These are phyloP conservation scores for Zapus hudsonius DNA, from an alignment of 2,113 vertebrate species.

Conservation along the genomic window DNA sequence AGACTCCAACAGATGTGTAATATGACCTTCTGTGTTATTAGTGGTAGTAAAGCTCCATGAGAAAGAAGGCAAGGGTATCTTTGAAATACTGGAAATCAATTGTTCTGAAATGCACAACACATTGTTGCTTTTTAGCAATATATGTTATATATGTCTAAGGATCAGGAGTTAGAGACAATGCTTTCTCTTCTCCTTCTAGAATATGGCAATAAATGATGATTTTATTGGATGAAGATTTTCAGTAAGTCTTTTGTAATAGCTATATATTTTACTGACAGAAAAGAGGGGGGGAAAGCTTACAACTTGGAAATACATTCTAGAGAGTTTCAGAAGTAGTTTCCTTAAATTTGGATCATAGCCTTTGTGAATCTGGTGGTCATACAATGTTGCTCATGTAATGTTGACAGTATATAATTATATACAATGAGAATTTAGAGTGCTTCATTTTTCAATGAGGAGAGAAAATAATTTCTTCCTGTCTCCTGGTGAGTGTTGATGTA, in stretches of 20 bases:
- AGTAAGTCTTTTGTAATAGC: not conserved
- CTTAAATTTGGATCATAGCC: not conserved
- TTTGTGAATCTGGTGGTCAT: not conserved
- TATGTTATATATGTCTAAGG: not conserved
- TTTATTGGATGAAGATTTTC: not conserved
- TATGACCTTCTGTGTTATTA: not conserved
- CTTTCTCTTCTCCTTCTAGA: not conserved
- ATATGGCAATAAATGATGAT: not conserved
- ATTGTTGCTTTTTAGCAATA: not conserved
- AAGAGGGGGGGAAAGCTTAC: not conserved
- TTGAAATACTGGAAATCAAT: not conserved
- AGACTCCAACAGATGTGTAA: not conserved
- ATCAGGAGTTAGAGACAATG: not conserved
- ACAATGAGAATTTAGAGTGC: not conserved
- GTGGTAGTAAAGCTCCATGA: not conserved
- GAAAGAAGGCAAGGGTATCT: not conserved
- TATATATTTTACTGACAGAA: not conserved
- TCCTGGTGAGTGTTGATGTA: not conserved
- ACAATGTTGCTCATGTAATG: not conserved
- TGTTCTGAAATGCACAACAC: not conserved
- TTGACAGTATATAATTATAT: not conserved
- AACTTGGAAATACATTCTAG: not conserved
- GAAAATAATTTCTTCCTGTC: constrained; percentile 7
- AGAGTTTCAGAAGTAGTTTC: not conserved
- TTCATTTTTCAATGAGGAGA: not conserved